Conservation (phyloP, 2,888 invertebrate species). For the Embidobia sp. region DNA sequence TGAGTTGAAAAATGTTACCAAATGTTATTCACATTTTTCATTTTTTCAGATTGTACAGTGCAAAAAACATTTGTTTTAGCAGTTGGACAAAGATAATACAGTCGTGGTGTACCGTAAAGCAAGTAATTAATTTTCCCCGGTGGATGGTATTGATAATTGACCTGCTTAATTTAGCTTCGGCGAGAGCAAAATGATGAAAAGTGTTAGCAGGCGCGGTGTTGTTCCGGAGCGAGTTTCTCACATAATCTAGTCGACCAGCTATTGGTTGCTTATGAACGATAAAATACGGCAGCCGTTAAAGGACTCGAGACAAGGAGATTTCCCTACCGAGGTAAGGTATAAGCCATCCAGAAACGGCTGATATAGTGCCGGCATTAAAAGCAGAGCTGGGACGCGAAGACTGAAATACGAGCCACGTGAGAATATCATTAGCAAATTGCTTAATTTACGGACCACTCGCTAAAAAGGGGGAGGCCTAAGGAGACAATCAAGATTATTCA, state of each 20-base stretch:
- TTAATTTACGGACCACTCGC: constrained; percentile 78
- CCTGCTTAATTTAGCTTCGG: neutral
- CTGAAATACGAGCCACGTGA: constrained; percentile 79
- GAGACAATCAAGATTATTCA: constrained; percentile 66
- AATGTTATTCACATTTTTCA: too few relatives aligned
- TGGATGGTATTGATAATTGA: neutral
- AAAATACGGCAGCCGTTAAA: constrained; percentile 75
- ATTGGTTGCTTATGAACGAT: constrained; percentile 73
- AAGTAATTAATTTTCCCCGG: too few relatives aligned
- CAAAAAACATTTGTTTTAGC: too few relatives aligned
- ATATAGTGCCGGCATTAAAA: constrained; percentile 77
- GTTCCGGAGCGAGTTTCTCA: constrained; percentile 39
- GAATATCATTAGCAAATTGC: constrained; percentile 81
- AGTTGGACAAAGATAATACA: too few relatives aligned
- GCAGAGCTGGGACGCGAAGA: constrained; percentile 73
- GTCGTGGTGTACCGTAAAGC: too few relatives aligned
- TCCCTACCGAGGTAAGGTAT: constrained; percentile 66
- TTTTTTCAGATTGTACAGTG: too few relatives aligned
- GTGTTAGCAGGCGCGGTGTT: constrained; percentile 1
- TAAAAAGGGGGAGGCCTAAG: constrained; percentile 65
- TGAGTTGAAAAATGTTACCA: too few relatives aligned
- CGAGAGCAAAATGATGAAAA: constrained; percentile 16
- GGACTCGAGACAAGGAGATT: constrained; percentile 72
- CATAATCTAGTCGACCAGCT: constrained; percentile 62
- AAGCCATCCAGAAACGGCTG: constrained; percentile 71